Percentiles rank a stretch among this genome's conserved stretches.
phyloP scores from a whole-genome alignment of 1,140 invertebrate genomes.

The Bombyx mandarina region DNA sequence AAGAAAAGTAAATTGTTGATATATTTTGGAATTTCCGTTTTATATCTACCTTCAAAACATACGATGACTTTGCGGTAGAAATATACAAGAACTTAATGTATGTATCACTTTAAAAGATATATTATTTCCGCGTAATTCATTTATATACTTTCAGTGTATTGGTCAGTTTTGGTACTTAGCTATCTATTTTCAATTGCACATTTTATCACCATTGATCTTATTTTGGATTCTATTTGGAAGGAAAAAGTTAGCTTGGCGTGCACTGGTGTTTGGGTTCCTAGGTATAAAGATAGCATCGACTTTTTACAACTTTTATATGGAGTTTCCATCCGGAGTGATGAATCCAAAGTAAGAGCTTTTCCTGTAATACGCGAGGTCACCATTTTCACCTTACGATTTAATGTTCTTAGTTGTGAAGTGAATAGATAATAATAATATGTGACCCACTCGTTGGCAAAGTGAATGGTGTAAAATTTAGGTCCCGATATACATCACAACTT shows the following conservation, averaged over 20 bases:
- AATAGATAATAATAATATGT: neutral
- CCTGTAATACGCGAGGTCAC: no score
- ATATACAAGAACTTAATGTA: slow-evolving; percentile 1
- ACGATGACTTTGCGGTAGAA: slow-evolving; percentile 47
- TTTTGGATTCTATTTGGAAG: slow-evolving; percentile 33
- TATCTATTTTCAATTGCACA: slow-evolving; percentile 80
- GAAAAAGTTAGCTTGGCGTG: slow-evolving; percentile 16
- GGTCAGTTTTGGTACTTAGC: slow-evolving; percentile 72
- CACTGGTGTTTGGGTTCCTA: slow-evolving; percentile 8
- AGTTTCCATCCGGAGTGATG: slow-evolving; percentile 16
- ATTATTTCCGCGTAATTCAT: neutral
- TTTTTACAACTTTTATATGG: slow-evolving; percentile 20
- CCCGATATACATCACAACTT: no score
- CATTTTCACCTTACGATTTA: no score
- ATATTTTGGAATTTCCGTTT: no score
- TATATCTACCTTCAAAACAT: slow-evolving; percentile 27
- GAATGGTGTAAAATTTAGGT: neutral
- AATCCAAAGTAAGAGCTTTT: slow-evolving; percentile 11
- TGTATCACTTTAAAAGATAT: neutral
- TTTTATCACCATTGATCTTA: slow-evolving; percentile 68
- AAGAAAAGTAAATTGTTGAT: no score
- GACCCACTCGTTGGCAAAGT: neutral
- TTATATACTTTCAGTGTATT: slow-evolving; percentile 62
- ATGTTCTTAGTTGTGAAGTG: no score
- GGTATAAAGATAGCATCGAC: slow-evolving; percentile 14